A percentile compares a stretch with the other conserved stretches of the same genome.
phyloP scores from a whole-genome alignment of 2,888 invertebrate genomes.

The Brenthis hecate region DNA sequence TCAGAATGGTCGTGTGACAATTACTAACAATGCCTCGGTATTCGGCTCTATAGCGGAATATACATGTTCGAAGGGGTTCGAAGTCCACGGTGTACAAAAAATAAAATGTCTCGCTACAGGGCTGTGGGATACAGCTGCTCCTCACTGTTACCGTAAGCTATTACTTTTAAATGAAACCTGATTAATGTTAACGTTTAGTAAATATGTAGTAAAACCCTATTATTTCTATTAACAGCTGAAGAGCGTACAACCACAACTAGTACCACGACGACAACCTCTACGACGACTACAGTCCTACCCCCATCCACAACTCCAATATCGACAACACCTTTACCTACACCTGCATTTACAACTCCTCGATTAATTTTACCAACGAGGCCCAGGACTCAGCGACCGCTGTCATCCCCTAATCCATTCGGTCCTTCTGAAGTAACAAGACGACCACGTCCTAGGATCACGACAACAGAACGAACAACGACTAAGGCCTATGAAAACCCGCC shows the following conservation, averaged over 20 bases:
- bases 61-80: constrained; percentile 86
- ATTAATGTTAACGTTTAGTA: no score
- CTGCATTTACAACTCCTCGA: constrained; percentile 45
- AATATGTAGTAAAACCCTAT: no score
- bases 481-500: constrained; percentile 69
- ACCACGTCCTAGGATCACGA: constrained; percentile 62
- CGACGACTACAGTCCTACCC: constrained; percentile 47
- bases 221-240: constrained; percentile 59
- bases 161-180: not conserved
- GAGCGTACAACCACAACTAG: constrained; percentile 69
- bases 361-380: constrained; percentile 53
- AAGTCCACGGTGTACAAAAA: constrained; percentile 85
- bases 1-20: constrained; percentile 81
- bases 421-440: constrained; percentile 56
- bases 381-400: constrained; percentile 52
- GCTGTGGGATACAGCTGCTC: constrained; percentile 89
- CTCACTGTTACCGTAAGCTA: constrained; percentile 86
- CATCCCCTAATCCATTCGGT: constrained; percentile 46
- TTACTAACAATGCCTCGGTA: constrained; percentile 82
- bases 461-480: constrained; percentile 66
- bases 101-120: constrained; percentile 89
- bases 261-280: constrained; percentile 44
- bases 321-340: constrained; percentile 42
- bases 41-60: constrained; percentile 90
- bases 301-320: constrained; percentile 48